These are phyloP conservation scores for Aselliscus stoliczkanus DNA, from an alignment of 2,797 vertebrate species.

Conservation along the genomic window DNA sequence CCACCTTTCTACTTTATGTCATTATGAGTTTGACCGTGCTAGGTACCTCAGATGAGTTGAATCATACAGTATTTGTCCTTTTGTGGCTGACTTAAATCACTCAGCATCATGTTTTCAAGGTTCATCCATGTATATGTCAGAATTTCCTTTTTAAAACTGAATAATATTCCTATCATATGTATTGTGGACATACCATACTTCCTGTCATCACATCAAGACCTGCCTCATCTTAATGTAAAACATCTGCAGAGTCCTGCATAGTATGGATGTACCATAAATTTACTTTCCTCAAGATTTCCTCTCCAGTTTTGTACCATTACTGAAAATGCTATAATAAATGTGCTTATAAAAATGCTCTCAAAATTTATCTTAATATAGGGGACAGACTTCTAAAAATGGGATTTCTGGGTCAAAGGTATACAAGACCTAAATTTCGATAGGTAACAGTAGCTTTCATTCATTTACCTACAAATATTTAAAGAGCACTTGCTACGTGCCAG, in stretches of 20 bases:
- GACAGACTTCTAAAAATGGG: background rate
- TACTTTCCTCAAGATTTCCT: background rate
- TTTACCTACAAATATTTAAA: background rate
- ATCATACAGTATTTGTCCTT: background rate
- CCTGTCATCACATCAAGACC: background rate
- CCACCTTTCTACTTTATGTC: background rate
- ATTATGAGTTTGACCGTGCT: background rate
- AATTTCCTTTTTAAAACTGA: constrained; percentile 4
- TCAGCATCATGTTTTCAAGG: background rate
- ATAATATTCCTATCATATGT: background rate
- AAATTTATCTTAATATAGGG: background rate
- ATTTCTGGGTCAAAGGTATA: background rate
- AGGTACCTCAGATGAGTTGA: background rate
- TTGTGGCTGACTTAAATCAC: background rate
- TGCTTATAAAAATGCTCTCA: background rate
- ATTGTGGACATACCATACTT: background rate
- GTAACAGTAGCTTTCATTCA: background rate
- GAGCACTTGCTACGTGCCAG: background rate
- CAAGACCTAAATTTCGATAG: background rate
- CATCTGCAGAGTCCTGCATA: background rate
- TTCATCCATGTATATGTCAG: background rate
- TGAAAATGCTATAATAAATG: background rate
- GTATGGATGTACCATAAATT: background rate
- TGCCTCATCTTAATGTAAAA: background rate
- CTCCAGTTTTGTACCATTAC: background rate